Evolutionary conservation across 2,797 vertebrate species (phyloP).

Genomic region (Catamblyrhynchus diadema): DNA sequence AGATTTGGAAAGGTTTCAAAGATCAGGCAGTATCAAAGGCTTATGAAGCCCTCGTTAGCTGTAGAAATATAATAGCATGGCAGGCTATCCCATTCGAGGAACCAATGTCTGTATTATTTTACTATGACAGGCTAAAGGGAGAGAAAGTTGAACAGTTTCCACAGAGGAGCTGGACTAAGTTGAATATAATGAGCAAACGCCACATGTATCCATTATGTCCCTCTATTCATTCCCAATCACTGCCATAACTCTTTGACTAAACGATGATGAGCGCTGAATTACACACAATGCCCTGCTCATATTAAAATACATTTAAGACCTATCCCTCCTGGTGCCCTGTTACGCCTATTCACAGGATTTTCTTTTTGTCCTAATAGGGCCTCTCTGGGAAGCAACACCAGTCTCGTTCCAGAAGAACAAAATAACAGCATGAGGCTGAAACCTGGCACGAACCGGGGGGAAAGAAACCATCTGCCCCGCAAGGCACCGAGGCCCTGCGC

Average conservation of each 20-base stretch:
- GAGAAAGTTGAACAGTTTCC: conserved; percentile 86
- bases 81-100: conserved; percentile 86
- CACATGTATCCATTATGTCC: conserved; percentile 89
- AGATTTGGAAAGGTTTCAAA: conserved; percentile 94
- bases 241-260: conserved; percentile 86
- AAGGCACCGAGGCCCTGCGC: neutral
- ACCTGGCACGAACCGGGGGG: conserved; percentile 81
- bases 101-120: conserved; percentile 87
- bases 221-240: conserved; percentile 78
- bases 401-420: conserved; percentile 84
- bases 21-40: conserved; percentile 93
- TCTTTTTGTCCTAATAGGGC: conserved; percentile 81
- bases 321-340: conserved; percentile 82
- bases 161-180: conserved; percentile 83
- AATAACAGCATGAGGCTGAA: conserved; percentile 82
- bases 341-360: conserved; percentile 92
- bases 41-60: conserved; percentile 93
- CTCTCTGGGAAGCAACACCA: conserved; percentile 85
- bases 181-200: conserved; percentile 92
- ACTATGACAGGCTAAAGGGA: conserved; percentile 84
- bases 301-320: conserved; percentile 93
- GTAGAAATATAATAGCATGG: conserved; percentile 85
- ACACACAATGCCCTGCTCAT: conserved; percentile 80
- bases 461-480: conserved; percentile 90
- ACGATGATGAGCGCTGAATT: conserved; percentile 87